A percentile compares a stretch with the other conserved stretches of the same genome.
phyloP scores from a whole-genome alignment of 2,797 vertebrate species.

The Gymnodraco acuticeps region DNA sequence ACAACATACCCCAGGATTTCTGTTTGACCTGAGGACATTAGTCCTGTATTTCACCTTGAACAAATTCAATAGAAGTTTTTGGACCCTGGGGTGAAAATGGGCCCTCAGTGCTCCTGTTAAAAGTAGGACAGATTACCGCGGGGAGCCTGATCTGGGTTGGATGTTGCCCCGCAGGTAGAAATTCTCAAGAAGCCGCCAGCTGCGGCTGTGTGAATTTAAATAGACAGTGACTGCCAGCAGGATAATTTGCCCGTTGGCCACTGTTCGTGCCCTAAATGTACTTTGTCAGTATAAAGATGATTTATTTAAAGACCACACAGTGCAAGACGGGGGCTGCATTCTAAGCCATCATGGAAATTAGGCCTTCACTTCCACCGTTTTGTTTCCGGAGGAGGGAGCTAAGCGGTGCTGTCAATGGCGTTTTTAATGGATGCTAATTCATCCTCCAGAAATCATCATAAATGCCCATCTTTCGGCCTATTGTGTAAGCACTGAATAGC shows the following conservation, averaged over 20 bases:
- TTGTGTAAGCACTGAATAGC: slow-evolving; percentile 74
- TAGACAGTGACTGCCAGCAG: slow-evolving; percentile 61
- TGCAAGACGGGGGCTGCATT: slow-evolving; percentile 54
- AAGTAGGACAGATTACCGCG: slow-evolving; percentile 77
- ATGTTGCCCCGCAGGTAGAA: slow-evolving; percentile 74
- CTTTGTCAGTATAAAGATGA: slow-evolving; percentile 76
- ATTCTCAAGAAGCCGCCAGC: slow-evolving; percentile 63
- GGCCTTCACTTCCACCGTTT: slow-evolving; percentile 59
- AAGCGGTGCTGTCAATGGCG: slow-evolving; percentile 62
- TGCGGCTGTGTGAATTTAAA: slow-evolving; percentile 58
- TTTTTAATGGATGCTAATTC: slow-evolving; percentile 78
- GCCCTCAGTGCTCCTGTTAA: slow-evolving; percentile 51
- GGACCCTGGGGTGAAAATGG: slow-evolving; percentile 67
- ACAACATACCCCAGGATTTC: slow-evolving; percentile 18
- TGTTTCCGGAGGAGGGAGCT: slow-evolving; percentile 63
- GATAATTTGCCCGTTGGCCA: slow-evolving; percentile 62
- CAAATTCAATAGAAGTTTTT: slow-evolving; percentile 53
- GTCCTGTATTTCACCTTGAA: slow-evolving; percentile 73
- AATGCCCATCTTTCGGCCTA: slow-evolving; percentile 58
- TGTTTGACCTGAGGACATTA: slow-evolving; percentile 36
- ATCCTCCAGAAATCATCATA: slow-evolving; percentile 71
- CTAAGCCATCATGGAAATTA: slow-evolving; percentile 71
- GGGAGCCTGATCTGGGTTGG: slow-evolving; percentile 71
- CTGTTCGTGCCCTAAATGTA: slow-evolving; percentile 65
- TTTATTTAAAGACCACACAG: slow-evolving; percentile 73